Evolutionary conservation across 1,140 invertebrate species (phyloP).

Genomic region (Drosophila lowei): DNA sequence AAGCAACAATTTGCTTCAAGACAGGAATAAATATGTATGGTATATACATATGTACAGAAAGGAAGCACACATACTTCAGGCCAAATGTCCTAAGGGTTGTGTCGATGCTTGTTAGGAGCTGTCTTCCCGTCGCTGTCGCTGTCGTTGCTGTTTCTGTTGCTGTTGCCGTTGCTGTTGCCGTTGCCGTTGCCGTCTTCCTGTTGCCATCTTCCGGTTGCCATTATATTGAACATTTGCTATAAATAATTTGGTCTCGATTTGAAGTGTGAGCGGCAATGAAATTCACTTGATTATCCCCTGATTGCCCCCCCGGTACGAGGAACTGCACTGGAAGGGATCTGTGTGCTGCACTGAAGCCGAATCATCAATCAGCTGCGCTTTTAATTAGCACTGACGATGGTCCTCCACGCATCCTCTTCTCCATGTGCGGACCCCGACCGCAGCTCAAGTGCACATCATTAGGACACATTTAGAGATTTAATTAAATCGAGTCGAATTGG

Average conservation of each 20-base stretch:
- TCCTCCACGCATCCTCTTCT: constrained; percentile 8
- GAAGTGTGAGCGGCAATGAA: constrained; percentile 58
- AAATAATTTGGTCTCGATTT: constrained; percentile 66
- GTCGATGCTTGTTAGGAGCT: constrained; percentile 62
- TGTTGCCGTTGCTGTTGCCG: no score
- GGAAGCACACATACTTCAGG: constrained; percentile 22
- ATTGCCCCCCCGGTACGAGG: constrained; percentile 10
- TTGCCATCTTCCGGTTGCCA: constrained; percentile 67
- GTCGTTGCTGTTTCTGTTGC: no score
- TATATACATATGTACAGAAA: constrained; percentile 15
- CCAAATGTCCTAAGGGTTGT: constrained; percentile 35
- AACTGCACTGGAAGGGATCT: constrained; percentile 25
- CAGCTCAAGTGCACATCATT: constrained; percentile 64
- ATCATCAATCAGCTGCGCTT: constrained; percentile 51
- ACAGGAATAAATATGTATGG: constrained; percentile 45
- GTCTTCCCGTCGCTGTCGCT: no score
- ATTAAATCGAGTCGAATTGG: constrained; percentile 64
- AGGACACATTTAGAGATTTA: constrained; percentile 64
- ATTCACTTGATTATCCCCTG: constrained; percentile 69
- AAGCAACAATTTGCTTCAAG: constrained; percentile 68
- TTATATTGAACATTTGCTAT: constrained; percentile 65
- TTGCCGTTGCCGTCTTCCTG: constrained; percentile 35
- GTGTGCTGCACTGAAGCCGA: constrained; percentile 4
- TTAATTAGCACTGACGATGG: constrained; percentile 36
- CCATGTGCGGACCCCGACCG: constrained; percentile 15